Evolutionary conservation across 2,888 invertebrate species (phyloP).

Genomic region (Psylliodes chrysocephalus): DNA sequence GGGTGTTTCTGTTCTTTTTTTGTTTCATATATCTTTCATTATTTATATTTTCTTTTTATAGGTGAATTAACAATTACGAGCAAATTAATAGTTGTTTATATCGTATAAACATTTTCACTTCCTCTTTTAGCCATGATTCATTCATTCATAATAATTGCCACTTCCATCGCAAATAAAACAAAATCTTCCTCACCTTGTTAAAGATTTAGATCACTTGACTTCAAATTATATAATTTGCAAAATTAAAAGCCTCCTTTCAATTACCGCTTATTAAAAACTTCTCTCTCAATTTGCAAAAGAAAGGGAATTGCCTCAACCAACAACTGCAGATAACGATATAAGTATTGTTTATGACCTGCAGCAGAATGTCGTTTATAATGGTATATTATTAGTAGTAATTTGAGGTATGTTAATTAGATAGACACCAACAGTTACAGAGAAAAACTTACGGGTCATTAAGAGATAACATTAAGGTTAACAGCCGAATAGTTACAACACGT

Average conservation of each 20-base stretch:
- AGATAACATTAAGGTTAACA: slow-evolving; percentile 23
- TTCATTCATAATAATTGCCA: too few relatives aligned
- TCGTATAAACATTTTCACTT: too few relatives aligned
- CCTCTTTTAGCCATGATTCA: too few relatives aligned
- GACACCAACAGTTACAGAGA: slow-evolving; percentile 7
- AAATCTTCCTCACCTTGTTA: not conserved
- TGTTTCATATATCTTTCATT: too few relatives aligned
- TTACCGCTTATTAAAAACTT: not conserved
- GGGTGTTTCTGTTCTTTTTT: too few relatives aligned
- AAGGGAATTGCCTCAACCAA: not conserved
- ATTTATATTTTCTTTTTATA: too few relatives aligned
- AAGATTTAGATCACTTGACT: not conserved
- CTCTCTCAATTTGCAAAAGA: slow-evolving; percentile 5
- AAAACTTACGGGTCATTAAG: slow-evolving; percentile 16
- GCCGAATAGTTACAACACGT: not conserved
- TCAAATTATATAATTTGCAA: not conserved
- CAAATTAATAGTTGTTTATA: too few relatives aligned
- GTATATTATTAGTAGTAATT: slow-evolving; percentile 43
- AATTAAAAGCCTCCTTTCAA: not conserved
- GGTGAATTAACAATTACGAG: too few relatives aligned
- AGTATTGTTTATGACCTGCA: slow-evolving; percentile 33
- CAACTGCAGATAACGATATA: slow-evolving; percentile 14
- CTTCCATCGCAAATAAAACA: too few relatives aligned
- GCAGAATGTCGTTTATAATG: slow-evolving; percentile 42
- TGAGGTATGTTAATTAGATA: slow-evolving; percentile 44